phyloP scores from a whole-genome alignment of 2,888 invertebrate genomes.

The Dyspetes luteomarginatus region DNA sequence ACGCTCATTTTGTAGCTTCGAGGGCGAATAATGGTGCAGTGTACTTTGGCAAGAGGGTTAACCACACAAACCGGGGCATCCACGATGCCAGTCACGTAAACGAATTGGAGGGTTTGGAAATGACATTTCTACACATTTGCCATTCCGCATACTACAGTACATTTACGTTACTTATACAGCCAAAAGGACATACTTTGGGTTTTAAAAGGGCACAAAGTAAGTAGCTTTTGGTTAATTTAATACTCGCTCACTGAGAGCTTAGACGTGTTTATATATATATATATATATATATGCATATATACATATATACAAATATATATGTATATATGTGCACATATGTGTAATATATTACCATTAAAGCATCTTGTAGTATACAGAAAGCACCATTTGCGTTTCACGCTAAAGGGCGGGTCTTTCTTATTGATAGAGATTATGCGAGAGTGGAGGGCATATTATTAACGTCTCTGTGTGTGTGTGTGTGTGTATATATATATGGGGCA shows the following conservation, averaged over 20 bases:
- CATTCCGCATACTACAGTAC: constrained; percentile 20
- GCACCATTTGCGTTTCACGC: constrained; percentile 23
- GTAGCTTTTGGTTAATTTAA: constrained; percentile 30
- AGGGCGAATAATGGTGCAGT: constrained; percentile 10
- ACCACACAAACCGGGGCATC: neutral
- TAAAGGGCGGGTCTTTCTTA: constrained; percentile 16
- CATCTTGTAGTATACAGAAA: constrained; percentile 33
- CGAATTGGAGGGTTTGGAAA: constrained; percentile 45
- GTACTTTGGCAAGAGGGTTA: constrained; percentile 4
- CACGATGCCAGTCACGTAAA: constrained; percentile 50
- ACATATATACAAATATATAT: neutral
- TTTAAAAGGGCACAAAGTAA: neutral
- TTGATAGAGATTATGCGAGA: constrained; percentile 46
- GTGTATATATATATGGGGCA: neutral
- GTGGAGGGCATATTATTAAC: neutral
- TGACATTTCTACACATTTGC: constrained; percentile 30
- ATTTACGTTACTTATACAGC: constrained; percentile 35
- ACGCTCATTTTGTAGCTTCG: constrained; percentile 24
- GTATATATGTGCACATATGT: neutral
- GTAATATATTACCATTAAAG: constrained; percentile 8
- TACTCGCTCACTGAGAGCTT: constrained; percentile 13
- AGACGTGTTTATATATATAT: neutral
- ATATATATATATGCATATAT: neutral
- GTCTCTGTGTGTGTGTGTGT: neutral
- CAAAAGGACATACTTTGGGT: neutral